phyloP scores from a whole-genome alignment of 2,797 vertebrate genomes.

The Centroberyx gerrardi region DNA sequence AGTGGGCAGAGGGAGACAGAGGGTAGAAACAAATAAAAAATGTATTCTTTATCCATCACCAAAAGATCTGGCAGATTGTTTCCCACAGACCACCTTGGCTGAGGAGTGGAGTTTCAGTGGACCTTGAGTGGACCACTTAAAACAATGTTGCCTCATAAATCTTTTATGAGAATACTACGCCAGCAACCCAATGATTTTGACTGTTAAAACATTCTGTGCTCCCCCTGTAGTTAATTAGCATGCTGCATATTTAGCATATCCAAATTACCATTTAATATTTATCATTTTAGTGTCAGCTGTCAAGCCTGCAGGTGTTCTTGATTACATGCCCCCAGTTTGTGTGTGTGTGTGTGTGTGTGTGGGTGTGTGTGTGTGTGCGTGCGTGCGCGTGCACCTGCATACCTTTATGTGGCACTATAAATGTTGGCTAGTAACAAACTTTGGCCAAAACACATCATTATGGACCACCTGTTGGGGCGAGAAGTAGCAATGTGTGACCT shows the following conservation, averaged over 20 bases:
- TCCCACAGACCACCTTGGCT: slow-evolving; percentile 31
- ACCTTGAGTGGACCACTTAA: slow-evolving; percentile 52
- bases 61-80: slow-evolving; percentile 27
- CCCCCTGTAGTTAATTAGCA: slow-evolving; percentile 62
- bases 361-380: slow-evolving; percentile 15
- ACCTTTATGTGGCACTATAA: not conserved
- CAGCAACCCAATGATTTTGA: slow-evolving; percentile 49
- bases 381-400: not conserved
- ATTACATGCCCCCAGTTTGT: slow-evolving; percentile 54
- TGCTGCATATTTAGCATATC: slow-evolving; percentile 68
- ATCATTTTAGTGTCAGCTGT: slow-evolving; percentile 77
- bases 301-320: slow-evolving; percentile 76
- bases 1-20: not conserved
- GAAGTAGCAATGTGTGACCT: slow-evolving; percentile 56
- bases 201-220: slow-evolving; percentile 59
- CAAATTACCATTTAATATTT: slow-evolving; percentile 80
- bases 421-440: slow-evolving; percentile 4
- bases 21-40: slow-evolving; percentile 24
- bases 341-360: slow-evolving; percentile 14
- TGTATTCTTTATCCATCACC: slow-evolving; percentile 6
- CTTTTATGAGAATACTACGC: slow-evolving; percentile 64
- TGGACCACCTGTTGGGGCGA: slow-evolving; percentile 70
- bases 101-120: slow-evolving; percentile 27
- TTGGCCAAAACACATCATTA: slow-evolving; percentile 62
- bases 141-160: slow-evolving; percentile 66